phyloP scores from a whole-genome alignment of 2,888 invertebrate genomes.

The Xanthorhoe designata region DNA sequence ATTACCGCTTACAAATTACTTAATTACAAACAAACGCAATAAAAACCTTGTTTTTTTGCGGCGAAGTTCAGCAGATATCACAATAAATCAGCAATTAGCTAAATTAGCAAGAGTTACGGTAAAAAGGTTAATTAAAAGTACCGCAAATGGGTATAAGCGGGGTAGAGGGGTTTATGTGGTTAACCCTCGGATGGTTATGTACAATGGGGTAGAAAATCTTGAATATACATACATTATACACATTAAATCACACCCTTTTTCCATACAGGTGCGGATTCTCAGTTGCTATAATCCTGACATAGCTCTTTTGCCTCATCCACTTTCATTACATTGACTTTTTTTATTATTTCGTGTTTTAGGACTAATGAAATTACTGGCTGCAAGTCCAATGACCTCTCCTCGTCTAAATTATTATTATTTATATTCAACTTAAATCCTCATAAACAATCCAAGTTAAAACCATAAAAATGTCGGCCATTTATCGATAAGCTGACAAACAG shows the following conservation, averaged over 20 bases:
- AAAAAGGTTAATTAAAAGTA: constrained; percentile 30
- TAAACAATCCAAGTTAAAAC: neutral
- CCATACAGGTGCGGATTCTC: no score
- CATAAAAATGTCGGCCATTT: neutral
- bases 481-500: constrained; percentile 2
- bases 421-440: neutral
- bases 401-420: neutral
- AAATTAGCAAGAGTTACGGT: constrained; percentile 37
- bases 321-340: no score
- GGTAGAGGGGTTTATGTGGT: constrained; percentile 1
- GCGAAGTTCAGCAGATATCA: constrained; percentile 25
- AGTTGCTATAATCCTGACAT: no score
- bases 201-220: neutral
- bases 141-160: constrained; percentile 13
- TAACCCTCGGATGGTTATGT: neutral
- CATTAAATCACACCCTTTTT: no score
- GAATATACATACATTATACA: no score
- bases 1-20: neutral
- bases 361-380: no score
- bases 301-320: no score
- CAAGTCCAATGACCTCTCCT: neutral
- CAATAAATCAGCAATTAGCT: constrained; percentile 42
- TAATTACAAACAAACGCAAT: constrained; percentile 13
- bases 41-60: constrained; percentile 19
- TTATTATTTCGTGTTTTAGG: no score